phyloP scores from a whole-genome alignment of 2,888 invertebrate species.

The Ephialtes manifestator region DNA sequence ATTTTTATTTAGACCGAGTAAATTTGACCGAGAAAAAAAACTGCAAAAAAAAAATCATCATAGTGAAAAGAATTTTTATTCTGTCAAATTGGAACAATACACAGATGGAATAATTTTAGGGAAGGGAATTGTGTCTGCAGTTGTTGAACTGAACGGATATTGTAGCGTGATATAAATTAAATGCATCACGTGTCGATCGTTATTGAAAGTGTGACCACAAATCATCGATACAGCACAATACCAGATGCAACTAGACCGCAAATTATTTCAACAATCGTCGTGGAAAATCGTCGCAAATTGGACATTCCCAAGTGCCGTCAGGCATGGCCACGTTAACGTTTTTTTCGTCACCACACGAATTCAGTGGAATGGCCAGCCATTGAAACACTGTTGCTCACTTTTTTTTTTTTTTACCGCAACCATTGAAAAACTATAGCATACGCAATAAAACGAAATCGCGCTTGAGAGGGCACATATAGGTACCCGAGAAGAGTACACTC shows the following conservation, averaged over 20 bases:
- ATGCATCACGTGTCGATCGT: slow-evolving; percentile 2
- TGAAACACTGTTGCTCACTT: not conserved
- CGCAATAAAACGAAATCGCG: slow-evolving; percentile 64
- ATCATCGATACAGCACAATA: not conserved
- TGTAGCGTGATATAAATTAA: slow-evolving; percentile 18
- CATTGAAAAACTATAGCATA: slow-evolving; percentile 25
- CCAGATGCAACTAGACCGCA: not conserved
- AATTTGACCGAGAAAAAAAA: too few species aligned
- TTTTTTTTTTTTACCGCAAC: not conserved
- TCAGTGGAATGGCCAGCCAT: slow-evolving; percentile 25
- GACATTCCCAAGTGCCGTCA: slow-evolving; percentile 47
- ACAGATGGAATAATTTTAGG: not conserved
- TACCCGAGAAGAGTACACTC: slow-evolving; percentile 32
- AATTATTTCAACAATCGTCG: slow-evolving; percentile 46
- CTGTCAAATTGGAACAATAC: not conserved
- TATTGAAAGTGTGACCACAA: slow-evolving; percentile 3
- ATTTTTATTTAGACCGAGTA: too few species aligned
- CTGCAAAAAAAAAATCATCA: not conserved
- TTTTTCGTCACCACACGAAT: slow-evolving; percentile 38
- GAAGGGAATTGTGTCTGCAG: not conserved
- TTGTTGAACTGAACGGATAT: not conserved
- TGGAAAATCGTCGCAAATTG: slow-evolving; percentile 29
- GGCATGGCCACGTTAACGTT: slow-evolving; percentile 43
- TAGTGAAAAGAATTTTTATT: not conserved
- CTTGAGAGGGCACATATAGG: slow-evolving; percentile 34